Evolutionary conservation across 2,113 vertebrate genomes (phyloP).

Genomic region (Poeciliopsis retropinna): DNA sequence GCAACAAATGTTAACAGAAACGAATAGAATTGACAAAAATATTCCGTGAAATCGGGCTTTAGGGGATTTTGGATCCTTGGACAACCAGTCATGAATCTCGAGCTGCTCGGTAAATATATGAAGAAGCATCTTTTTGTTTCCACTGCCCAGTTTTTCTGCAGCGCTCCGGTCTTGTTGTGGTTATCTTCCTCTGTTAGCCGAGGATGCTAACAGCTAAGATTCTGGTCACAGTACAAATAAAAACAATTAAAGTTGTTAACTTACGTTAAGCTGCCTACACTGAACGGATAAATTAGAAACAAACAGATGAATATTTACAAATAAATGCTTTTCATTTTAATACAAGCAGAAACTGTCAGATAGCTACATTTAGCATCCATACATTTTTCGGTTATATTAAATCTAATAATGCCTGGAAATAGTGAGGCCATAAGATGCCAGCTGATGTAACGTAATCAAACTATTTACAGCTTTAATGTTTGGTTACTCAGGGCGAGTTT

Average conservation of each 20-base stretch:
- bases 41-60: not conserved
- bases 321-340: not conserved
- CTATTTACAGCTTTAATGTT: not conserved
- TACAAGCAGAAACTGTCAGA: not conserved
- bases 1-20: conserved; percentile 24
- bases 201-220: conserved; percentile 16
- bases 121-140: not conserved
- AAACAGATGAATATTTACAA: not conserved
- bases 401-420: not conserved
- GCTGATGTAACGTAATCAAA: not conserved
- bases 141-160: not conserved
- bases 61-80: not conserved
- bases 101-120: conserved; percentile 76
- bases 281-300: fast-evolving
- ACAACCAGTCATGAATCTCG: conserved; percentile 76
- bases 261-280: not conserved
- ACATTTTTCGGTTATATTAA: not conserved
- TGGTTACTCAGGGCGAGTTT: not conserved
- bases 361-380: conserved; percentile 19
- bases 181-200: conserved; percentile 53
- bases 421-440: not conserved
- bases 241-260: not conserved
- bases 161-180: conserved; percentile 25
- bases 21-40: not conserved
- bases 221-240: not conserved